These are phyloP conservation scores for Bruchidius siliquastri DNA, from an alignment of 2,888 invertebrate species.

Conservation along the genomic window DNA sequence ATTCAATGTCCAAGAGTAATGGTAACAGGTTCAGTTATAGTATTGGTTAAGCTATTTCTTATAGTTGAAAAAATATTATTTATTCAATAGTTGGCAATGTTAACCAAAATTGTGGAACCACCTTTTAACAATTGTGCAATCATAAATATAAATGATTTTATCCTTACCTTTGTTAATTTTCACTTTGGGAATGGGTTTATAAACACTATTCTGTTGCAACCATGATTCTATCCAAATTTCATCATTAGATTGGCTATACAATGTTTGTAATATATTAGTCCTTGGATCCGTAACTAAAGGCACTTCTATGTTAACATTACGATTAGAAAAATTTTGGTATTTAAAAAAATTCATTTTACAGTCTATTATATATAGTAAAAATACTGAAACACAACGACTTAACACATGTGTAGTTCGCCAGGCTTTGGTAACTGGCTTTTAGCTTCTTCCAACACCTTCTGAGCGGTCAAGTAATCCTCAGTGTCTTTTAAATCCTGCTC, in stretches of 20 bases:
- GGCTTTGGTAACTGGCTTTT: slow-evolving; percentile 54
- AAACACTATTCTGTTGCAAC: slow-evolving; percentile 36
- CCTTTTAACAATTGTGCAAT: not conserved
- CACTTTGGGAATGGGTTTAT: slow-evolving; percentile 30
- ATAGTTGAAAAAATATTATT: too few species aligned
- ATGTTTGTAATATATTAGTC: slow-evolving; percentile 22
- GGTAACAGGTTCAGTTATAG: too few species aligned
- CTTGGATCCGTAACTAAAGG: slow-evolving; percentile 20
- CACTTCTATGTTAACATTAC: slow-evolving; percentile 21
- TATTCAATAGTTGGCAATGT: too few species aligned
- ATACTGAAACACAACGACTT: slow-evolving; percentile 9
- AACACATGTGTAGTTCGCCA: slow-evolving; percentile 34
- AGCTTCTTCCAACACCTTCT: slow-evolving; percentile 63
- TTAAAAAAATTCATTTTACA: slow-evolving; percentile 25
- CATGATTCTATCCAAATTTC: slow-evolving; percentile 44
- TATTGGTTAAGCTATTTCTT: too few species aligned
- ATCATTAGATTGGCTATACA: slow-evolving; percentile 37
- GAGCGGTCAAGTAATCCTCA: slow-evolving; percentile 67
- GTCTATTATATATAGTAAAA: not conserved
- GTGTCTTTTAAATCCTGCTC: slow-evolving; percentile 74
- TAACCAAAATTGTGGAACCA: too few species aligned
- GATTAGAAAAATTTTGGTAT: slow-evolving; percentile 23
- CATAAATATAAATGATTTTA: not conserved
- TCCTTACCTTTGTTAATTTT: slow-evolving; percentile 27
- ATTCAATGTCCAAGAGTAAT: too few species aligned